Percentiles rank a stretch among this genome's conserved stretches.
Evolutionary conservation across 2,888 invertebrate species (phyloP).

Genomic region (Conchocele bisecta): DNA sequence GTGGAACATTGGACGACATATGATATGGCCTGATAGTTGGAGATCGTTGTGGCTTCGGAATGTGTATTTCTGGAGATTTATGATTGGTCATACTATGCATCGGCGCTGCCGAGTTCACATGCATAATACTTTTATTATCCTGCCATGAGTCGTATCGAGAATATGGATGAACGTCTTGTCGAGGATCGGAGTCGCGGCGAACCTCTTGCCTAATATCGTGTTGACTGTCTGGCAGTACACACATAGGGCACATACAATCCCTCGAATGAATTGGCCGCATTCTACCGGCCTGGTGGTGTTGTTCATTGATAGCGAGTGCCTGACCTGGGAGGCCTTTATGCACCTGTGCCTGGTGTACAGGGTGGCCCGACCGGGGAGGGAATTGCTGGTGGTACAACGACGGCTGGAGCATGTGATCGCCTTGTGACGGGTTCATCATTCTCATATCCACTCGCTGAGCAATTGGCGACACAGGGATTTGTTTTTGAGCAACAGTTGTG

Average conservation of each 20-base stretch:
- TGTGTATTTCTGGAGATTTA: not conserved
- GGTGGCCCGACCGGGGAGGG: too few species aligned
- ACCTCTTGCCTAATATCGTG: not conserved
- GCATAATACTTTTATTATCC: too few species aligned
- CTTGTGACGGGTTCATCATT: too few species aligned
- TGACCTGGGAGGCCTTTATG: not conserved
- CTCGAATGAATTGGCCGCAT: conserved; percentile 8
- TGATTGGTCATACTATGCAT: not conserved
- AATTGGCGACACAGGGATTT: too few species aligned
- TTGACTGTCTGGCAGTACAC: conserved; percentile 8
- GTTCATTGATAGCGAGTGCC: not conserved
- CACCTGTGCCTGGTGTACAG: too few species aligned
- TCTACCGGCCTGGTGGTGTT: conserved; percentile 9
- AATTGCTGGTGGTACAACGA: too few species aligned
- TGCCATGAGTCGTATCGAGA: too few species aligned
- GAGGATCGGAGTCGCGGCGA: too few species aligned
- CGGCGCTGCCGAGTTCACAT: not conserved
- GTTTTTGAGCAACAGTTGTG: too few species aligned
- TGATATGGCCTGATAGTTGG: conserved; percentile 14
- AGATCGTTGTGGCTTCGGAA: conserved; percentile 24
- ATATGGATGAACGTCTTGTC: too few species aligned
- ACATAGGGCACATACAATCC: conserved; percentile 43
- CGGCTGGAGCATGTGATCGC: too few species aligned
- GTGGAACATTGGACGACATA: not conserved
- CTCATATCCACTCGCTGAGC: too few species aligned